Evolutionary conservation across 2,888 invertebrate species (phyloP).

Genomic region (Ichneumoninae sp.): DNA sequence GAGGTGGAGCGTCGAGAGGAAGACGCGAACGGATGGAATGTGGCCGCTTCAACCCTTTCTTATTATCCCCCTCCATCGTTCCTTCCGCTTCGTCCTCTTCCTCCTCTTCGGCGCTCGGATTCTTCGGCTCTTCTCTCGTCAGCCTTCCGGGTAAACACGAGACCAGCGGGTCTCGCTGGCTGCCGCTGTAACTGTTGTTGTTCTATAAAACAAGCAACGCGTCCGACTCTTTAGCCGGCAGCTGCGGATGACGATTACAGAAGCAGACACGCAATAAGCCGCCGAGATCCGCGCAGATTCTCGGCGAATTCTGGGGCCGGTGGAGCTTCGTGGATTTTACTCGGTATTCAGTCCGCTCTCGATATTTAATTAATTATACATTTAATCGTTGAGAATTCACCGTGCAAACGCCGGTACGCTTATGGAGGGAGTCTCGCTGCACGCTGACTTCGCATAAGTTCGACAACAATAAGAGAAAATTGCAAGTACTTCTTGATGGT

Average conservation of each 20-base stretch:
- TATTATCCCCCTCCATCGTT: slow-evolving; percentile 28
- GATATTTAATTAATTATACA: slow-evolving; percentile 9
- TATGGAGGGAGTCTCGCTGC: no score
- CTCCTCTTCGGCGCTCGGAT: slow-evolving; percentile 11
- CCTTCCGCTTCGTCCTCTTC: slow-evolving; percentile 20
- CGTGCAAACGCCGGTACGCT: not conserved
- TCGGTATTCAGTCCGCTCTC: not conserved
- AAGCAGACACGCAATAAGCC: slow-evolving; percentile 22
- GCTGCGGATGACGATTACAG: slow-evolving; percentile 45
- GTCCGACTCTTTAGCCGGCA: slow-evolving; percentile 22
- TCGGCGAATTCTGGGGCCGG: slow-evolving; percentile 1
- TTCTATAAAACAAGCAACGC: slow-evolving; percentile 37
- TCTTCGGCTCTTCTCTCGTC: slow-evolving; percentile 22
- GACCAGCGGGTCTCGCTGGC: slow-evolving; percentile 25
- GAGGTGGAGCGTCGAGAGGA: slow-evolving; percentile 5
- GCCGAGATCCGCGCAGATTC: slow-evolving; percentile 20
- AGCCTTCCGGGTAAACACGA: slow-evolving; percentile 1
- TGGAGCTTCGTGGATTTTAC: not conserved
- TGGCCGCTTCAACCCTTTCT: slow-evolving; percentile 39
- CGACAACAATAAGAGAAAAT: no score
- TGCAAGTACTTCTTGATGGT: no score
- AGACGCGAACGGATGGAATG: slow-evolving; percentile 39
- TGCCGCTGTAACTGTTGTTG: slow-evolving; percentile 33
- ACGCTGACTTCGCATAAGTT: no score
- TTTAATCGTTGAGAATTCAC: slow-evolving; percentile 7